Base-by-base conservation (phyloP, 2,113 vertebrate species). In the Panurus biarmicus region DNA sequence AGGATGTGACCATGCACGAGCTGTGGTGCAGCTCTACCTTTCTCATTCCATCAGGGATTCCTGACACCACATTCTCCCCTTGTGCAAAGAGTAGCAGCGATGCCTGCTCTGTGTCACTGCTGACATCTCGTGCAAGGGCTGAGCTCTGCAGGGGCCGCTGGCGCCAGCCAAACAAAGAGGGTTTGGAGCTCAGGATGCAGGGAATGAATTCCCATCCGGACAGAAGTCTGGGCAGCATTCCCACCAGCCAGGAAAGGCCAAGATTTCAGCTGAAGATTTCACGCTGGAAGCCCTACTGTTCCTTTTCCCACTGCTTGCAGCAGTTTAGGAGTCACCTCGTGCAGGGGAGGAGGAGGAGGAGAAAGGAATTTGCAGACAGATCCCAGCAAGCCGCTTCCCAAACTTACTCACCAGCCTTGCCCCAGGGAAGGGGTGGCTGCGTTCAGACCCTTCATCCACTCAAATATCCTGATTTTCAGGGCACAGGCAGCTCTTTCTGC, bases 1-100 rank as follows among this genome's bases (percentile, higher is more conserved):
- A 0, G 86, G 54, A 75, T 1, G 2, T 33, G 64, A 35, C 57
- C 25, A 4, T 0, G 8, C 81, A 11, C 0, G 0, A n/a, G 47
- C 64, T 66, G 58, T 14, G 74, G 78, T 64, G 51, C 2, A 7
- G 75, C 79, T 73, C 56, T 40, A 1, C 64, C 29, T 7, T 71
- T 77, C 72, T 35, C 48, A 29, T 17, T 47, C 28, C 69, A 8
- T 2, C 11, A 44, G 42, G 54, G 77, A 22, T 47, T 94, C 22
- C 62, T 44, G 84, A 13, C 4, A 7, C 7, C 38, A 1, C 10
- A 12, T 25, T 17, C 24, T 35, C 40, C 5, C 71, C 0, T 1
- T 1, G n/a, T 11, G 28, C 53, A 6, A 14, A 9, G 31, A 56
- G n/a, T 83, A 79, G 79, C 73, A 35, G 47, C 1, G 2, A 19